Evolutionary conservation across 2,797 vertebrate genomes (phyloP).

Genomic region (Arctocebus calabarensis): DNA sequence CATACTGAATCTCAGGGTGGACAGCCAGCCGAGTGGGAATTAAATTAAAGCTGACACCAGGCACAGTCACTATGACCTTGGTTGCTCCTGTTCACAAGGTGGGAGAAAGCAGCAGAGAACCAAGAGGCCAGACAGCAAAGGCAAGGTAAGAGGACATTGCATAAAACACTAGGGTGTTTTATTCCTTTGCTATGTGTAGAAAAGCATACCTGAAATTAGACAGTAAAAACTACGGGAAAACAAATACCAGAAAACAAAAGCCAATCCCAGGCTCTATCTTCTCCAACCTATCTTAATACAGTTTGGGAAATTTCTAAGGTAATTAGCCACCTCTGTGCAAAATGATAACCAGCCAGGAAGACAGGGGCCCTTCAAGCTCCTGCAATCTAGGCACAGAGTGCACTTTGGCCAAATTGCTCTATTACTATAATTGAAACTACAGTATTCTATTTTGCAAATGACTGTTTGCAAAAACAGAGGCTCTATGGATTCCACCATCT

Average conservation of each 20-base stretch:
- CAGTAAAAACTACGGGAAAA: conserved; percentile 26
- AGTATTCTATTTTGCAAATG: conserved; percentile 46
- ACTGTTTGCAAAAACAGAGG: conserved; percentile 5
- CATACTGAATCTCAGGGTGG: neutral
- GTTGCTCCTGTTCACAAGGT: neutral
- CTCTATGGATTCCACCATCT: conserved; percentile 33
- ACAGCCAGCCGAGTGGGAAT: neutral
- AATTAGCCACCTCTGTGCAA: neutral
- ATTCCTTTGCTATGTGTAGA: neutral
- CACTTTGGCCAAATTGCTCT: conserved; percentile 28
- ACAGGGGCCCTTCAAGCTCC: neutral
- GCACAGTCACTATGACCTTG: neutral
- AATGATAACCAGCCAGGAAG: conserved; percentile 17
- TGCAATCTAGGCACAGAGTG: neutral
- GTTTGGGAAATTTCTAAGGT: neutral
- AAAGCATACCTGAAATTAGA: neutral
- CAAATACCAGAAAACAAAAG: conserved; percentile 23
- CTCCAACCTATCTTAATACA: neutral
- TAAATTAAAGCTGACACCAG: neutral
- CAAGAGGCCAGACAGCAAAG: neutral
- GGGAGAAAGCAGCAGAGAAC: neutral
- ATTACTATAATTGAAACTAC: conserved; percentile 51
- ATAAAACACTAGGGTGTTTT: neutral
- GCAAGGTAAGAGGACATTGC: neutral
- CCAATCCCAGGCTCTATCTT: neutral